Evolutionary conservation across 2,888 invertebrate species (phyloP).

Genomic region (Myopa testacea): DNA sequence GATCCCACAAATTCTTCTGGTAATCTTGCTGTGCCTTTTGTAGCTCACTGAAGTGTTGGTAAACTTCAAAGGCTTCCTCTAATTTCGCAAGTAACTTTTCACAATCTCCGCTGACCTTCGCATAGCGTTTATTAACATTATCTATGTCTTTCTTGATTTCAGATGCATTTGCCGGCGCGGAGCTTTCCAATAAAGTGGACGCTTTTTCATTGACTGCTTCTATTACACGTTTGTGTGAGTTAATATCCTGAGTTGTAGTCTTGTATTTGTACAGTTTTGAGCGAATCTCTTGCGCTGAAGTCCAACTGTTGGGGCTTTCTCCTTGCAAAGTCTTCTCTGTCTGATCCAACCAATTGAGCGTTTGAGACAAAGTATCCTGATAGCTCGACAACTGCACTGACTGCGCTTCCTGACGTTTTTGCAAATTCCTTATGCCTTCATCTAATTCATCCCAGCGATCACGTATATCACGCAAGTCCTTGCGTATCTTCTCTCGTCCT

Average conservation of each 20-base stretch:
- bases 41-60: conserved; percentile 87
- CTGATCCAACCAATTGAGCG: conserved; percentile 85
- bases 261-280: conserved; percentile 87
- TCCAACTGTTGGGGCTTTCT: conserved; percentile 78
- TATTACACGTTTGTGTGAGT: conserved; percentile 89
- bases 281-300: conserved; percentile 86
- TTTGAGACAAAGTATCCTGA: conserved; percentile 86
- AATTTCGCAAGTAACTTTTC: conserved; percentile 78
- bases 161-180: conserved; percentile 62
- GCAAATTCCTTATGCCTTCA: conserved; percentile 84
- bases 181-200: conserved; percentile 74
- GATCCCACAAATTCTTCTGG: conserved; percentile 91
- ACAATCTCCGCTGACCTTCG: conserved; percentile 76
- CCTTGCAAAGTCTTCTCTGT: conserved; percentile 82
- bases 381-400: conserved; percentile 86
- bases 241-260: conserved; percentile 88
- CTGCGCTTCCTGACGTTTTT: conserved; percentile 86
- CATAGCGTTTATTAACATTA: conserved; percentile 82
- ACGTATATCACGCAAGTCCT: conserved; percentile 82
- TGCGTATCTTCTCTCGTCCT: conserved; percentile 90
- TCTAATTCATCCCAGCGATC: conserved; percentile 90
- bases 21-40: conserved; percentile 90
- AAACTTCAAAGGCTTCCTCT: conserved; percentile 82
- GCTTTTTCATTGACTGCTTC: conserved; percentile 93
- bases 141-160: conserved; percentile 79